Evolutionary conservation across 2,888 invertebrate species (phyloP).

Genomic region (Melinopterus prodromus): DNA sequence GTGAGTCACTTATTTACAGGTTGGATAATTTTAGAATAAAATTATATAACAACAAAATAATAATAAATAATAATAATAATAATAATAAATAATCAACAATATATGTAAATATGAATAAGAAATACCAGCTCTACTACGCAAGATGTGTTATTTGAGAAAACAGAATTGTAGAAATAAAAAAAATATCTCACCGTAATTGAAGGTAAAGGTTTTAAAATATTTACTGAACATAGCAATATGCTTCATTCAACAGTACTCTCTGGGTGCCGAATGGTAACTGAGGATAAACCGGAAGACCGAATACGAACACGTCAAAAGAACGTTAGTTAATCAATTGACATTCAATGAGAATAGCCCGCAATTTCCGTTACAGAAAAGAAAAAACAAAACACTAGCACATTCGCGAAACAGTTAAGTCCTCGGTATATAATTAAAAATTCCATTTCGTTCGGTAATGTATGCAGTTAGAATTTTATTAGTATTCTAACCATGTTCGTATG

Average conservation of each 20-base stretch:
- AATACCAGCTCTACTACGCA: neutral
- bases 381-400: neutral
- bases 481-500: neutral
- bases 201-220: neutral
- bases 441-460: neutral
- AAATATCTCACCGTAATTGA: neutral
- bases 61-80: too few species aligned
- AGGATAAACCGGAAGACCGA: neutral
- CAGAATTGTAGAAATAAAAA: neutral
- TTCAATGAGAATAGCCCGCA: neutral
- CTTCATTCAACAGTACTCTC: neutral
- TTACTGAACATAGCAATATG: neutral
- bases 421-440: neutral
- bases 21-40: too few species aligned
- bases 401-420: neutral
- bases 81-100: too few species aligned
- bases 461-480: slow-evolving; percentile 11
- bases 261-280: neutral
- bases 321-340: neutral
- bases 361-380: neutral
- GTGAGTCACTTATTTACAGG: too few species aligned
- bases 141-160: neutral
- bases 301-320: neutral
- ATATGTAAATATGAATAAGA: too few species aligned
- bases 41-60: too few species aligned